Evolutionary conservation across 2,113 vertebrate species (phyloP).

Genomic region (Capreolus pygargus): DNA sequence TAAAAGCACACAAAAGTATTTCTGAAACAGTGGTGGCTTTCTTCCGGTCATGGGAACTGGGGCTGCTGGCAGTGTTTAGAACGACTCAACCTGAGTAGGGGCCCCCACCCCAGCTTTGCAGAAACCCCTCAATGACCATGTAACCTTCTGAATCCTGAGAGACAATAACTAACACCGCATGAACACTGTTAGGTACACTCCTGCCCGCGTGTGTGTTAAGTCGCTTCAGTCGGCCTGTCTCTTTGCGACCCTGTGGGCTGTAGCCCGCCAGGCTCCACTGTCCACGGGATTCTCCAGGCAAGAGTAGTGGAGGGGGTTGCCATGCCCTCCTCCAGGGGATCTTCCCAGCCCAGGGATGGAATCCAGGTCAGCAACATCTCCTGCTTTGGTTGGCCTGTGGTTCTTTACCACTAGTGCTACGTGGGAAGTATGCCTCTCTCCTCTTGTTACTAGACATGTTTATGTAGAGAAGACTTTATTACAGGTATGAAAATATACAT

Average conservation of each 20-base stretch:
- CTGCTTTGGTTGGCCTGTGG: not conserved
- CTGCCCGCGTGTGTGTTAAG: not conserved
- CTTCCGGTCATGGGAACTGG: not conserved
- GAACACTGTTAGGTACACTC: not conserved
- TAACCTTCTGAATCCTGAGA: not conserved
- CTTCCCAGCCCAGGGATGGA: not conserved
- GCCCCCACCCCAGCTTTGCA: not conserved
- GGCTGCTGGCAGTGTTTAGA: not conserved
- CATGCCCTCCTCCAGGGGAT: not conserved
- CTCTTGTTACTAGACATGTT: not conserved
- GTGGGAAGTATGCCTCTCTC: not conserved
- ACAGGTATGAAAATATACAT: not conserved
- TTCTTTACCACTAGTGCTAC: not conserved
- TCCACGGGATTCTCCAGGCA: not conserved
- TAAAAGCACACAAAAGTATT: conserved; percentile 60
- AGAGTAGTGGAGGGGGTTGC: not conserved
- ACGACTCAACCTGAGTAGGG: not conserved
- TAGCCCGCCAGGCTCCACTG: not conserved
- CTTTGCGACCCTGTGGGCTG: not conserved
- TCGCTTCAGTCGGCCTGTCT: rapidly evolving
- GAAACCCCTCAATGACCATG: not conserved
- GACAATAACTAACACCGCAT: not conserved
- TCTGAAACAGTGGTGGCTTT: conserved; percentile 36
- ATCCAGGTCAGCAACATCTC: not conserved
- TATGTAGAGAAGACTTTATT: not conserved